phyloP scores from a whole-genome alignment of 2,888 invertebrate genomes.

The Palloptera scutellata region DNA sequence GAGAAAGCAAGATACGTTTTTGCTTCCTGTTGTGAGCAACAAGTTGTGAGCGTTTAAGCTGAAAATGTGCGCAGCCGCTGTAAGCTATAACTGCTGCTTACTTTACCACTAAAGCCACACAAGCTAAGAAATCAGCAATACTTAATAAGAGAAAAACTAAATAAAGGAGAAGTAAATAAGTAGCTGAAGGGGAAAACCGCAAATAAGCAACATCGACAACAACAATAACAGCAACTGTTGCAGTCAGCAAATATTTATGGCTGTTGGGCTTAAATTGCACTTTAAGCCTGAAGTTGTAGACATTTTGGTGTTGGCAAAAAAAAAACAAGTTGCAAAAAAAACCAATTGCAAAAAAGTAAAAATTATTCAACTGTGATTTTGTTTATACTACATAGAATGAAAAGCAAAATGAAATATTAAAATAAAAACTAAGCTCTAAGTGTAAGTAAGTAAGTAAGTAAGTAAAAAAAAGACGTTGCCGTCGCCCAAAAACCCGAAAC shows the following conservation, averaged over 20 bases:
- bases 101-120: neutral
- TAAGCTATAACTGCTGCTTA: too few relatives aligned
- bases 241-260: conserved; percentile 30
- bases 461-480: neutral
- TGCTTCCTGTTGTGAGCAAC: too few relatives aligned
- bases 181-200: conserved; percentile 45
- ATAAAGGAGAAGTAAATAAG: conserved; percentile 38
- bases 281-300: conserved; percentile 22
- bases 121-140: neutral
- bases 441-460: too few relatives aligned
- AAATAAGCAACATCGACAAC: conserved; percentile 25
- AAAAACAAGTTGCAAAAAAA: neutral
- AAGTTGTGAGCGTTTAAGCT: too few relatives aligned
- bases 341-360: neutral
- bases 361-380: too few relatives aligned
- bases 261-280: conserved; percentile 30
- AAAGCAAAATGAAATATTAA: neutral
- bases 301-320: conserved; percentile 19
- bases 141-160: conserved; percentile 41
- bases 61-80: too few relatives aligned
- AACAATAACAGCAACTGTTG: conserved; percentile 27
- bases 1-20: too few relatives aligned
- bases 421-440: neutral
- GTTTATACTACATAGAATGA: neutral
- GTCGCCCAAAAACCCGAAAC: conserved; percentile 51